Base-by-base conservation (phyloP, 2,113 vertebrate species). In the Lamprotornis superbus region DNA sequence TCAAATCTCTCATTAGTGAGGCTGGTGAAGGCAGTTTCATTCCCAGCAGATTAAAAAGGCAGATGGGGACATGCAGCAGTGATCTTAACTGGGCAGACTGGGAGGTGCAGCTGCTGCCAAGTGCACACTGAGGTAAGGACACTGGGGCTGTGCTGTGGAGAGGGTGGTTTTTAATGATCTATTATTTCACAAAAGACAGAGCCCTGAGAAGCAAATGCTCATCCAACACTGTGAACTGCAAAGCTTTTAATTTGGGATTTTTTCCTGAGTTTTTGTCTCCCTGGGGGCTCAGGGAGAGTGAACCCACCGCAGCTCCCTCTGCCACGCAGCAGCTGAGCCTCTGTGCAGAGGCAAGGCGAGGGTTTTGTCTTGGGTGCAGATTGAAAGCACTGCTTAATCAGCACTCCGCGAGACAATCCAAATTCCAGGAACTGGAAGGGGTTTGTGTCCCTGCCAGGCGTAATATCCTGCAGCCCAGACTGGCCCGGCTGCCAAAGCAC, bases 401-500 rank as follows among this genome's bases (percentile, higher is more conserved):
- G 97, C 83, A 65, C 90, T 96, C 94, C 21, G 4, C 28, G 64
- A 98, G 97, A 97, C 97, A 96, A 91, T 94, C 91, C 87, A 94
- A 94, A 97, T 98, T 98, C 97, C 97, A 95, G 91, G 96, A 97
- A 97, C 74, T 81, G 92, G 94, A 97, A 94, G 93, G 94, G 93
- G 92, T 87, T 92, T 95, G 94, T 96, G 78, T 97, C 88, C 87
- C 67, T 74, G 92, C 97, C 97, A 97, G 97, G 93, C 89, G 92
- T 95, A 97, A 97, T 97, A 97, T 96, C 95, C 96, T 89, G 86
- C 67, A 84, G 95, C 87, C 95, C 96, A 98, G 98, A 98, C 98
- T 90, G 79, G 53, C 52, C 78, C 12, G 2, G 84, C 90, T 97
- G 98, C 98, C 98, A 98, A 98, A 98, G 96, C 96, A 97, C 97